phyloP scores from a whole-genome alignment of 92 coral and sea anemone species.

The Pocillopora grandis region DNA sequence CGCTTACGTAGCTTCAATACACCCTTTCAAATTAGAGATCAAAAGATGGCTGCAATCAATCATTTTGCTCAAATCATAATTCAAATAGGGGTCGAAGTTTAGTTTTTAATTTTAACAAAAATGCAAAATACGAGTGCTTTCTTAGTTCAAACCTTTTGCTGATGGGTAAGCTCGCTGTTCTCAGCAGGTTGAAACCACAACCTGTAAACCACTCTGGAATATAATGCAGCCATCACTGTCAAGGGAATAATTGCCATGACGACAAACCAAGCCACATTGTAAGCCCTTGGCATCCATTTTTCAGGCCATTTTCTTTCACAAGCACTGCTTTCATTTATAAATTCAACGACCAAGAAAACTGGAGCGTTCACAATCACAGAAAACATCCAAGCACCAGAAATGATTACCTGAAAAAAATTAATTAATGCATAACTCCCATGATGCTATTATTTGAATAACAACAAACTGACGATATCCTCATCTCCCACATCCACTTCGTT shows the following conservation, averaged over 20 bases:
- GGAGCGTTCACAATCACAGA: conserved; percentile 1
- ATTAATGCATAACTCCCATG: neutral
- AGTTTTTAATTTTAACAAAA: no score
- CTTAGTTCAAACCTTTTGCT: conserved; percentile 5
- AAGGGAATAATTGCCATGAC: conserved; percentile 5
- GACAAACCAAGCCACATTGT: conserved; percentile 13
- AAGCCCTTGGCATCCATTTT: conserved; percentile 18
- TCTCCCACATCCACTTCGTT: no score
- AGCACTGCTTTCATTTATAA: neutral
- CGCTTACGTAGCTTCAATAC: conserved; percentile 35
- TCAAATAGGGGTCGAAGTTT: neutral
- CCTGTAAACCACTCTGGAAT: conserved; percentile 13
- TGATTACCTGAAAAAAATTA: neutral
- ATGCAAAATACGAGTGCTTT: neutral
- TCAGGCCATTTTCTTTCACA: neutral
- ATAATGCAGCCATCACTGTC: neutral
- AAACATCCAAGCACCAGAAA: conserved; percentile 9
- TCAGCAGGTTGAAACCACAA: conserved; percentile 15
- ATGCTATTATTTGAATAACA: no score
- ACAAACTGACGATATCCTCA: no score
- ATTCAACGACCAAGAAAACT: neutral
- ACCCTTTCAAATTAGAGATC: neutral
- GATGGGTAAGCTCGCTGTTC: neutral
- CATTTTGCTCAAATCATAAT: no score
- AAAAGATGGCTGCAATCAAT: neutral